phyloP scores from a whole-genome alignment of 2,797 vertebrate genomes.

The Sebastes trivittatus region DNA sequence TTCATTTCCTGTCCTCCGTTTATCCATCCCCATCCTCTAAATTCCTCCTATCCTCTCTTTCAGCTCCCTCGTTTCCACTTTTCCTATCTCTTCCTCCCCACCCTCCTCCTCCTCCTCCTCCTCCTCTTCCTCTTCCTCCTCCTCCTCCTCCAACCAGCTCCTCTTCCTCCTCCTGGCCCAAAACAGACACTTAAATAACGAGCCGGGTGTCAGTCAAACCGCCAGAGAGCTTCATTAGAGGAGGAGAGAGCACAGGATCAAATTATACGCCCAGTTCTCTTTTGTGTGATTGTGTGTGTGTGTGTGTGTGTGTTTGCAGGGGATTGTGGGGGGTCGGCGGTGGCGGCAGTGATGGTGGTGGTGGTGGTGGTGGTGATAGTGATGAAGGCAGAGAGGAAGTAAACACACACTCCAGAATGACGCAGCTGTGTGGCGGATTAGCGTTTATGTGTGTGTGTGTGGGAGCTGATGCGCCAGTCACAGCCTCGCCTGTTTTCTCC shows the following conservation, averaged over 20 bases:
- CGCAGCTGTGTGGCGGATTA: conserved; percentile 67
- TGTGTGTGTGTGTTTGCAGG: conserved; percentile 28
- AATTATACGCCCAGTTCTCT: conserved; percentile 72
- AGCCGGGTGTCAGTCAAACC: conserved; percentile 78
- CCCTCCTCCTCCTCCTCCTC: not conserved
- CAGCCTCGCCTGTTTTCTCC: conserved; percentile 62
- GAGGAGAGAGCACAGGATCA: conserved; percentile 75
- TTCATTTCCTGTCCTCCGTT: conserved; percentile 37
- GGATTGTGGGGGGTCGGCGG: conserved; percentile 49
- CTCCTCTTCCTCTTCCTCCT: not conserved
- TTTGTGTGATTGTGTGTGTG: conserved; percentile 39
- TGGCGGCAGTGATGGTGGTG: not conserved
- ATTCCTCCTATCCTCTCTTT: conserved; percentile 3
- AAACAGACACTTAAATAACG: conserved; percentile 70
- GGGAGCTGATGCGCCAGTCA: conserved; percentile 38
- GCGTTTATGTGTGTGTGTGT: conserved; percentile 15
- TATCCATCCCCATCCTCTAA: conserved; percentile 26
- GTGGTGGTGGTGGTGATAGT: not conserved
- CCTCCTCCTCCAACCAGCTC: not conserved
- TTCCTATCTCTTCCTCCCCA: not conserved
- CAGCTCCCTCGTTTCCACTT: conserved; percentile 41
- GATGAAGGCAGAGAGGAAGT: conserved; percentile 54
- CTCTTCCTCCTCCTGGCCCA: conserved; percentile 52
- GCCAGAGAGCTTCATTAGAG: conserved; percentile 78
- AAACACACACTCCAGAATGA: conserved; percentile 57